These are phyloP conservation scores for Malthinus flaveolus DNA, from an alignment of 2,888 invertebrate genomes.

Conservation along the genomic window DNA sequence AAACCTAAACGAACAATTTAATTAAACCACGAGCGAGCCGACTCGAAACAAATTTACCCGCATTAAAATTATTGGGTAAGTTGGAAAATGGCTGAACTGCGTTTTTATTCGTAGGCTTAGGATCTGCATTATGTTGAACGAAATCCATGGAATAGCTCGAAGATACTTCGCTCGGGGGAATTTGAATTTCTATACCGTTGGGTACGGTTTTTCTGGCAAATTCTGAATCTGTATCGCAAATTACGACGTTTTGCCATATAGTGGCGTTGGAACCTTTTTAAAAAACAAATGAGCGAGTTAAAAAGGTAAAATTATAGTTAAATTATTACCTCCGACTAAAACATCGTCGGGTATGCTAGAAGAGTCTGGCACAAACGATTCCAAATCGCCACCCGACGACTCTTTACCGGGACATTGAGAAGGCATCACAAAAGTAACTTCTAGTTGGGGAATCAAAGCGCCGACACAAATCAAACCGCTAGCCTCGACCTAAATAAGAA, in stretches of 20 bases:
- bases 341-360: slow-evolving; percentile 81
- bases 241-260: slow-evolving; percentile 16
- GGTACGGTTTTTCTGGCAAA: slow-evolving; percentile 12
- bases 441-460: slow-evolving; percentile 81
- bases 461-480: slow-evolving; percentile 69
- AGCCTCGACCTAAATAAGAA: slow-evolving; percentile 46
- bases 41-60: slow-evolving; percentile 43
- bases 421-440: slow-evolving; percentile 86
- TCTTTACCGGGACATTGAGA: slow-evolving; percentile 83
- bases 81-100: slow-evolving; percentile 35
- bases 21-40: not conserved
- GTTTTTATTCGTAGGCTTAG: slow-evolving; percentile 27
- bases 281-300: not conserved
- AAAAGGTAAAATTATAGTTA: not conserved
- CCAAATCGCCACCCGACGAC: slow-evolving; percentile 81
- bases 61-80: slow-evolving; percentile 58
- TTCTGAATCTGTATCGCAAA: slow-evolving; percentile 7
- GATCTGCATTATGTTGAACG: slow-evolving; percentile 31
- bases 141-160: slow-evolving; percentile 52
- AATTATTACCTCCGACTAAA: slow-evolving; percentile 59
- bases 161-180: slow-evolving; percentile 51
- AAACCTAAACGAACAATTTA: slow-evolving; percentile 57
- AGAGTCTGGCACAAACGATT: slow-evolving; percentile 80
- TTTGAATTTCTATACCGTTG: slow-evolving; percentile 40
- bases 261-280: slow-evolving; percentile 21